Evolutionary conservation across 2,797 vertebrate species (phyloP).

Genomic region (Brotula barbata): DNA sequence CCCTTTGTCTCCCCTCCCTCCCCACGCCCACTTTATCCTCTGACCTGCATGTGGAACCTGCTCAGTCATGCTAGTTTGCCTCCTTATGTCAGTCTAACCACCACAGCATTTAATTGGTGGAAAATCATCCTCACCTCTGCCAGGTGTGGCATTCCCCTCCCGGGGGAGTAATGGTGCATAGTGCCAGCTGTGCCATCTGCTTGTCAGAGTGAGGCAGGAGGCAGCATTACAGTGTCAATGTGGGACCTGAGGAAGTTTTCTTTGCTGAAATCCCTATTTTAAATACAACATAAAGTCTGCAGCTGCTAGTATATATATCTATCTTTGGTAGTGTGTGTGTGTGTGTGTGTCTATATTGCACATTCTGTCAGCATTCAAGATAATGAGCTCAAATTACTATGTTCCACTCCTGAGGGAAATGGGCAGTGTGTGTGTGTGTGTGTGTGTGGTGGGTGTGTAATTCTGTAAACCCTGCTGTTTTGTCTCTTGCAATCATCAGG

Average conservation of each 20-base stretch:
- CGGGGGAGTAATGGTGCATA: constrained; percentile 48
- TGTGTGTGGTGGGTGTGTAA: constrained; percentile 10
- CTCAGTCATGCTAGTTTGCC: constrained; percentile 73
- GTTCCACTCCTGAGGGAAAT: constrained; percentile 24
- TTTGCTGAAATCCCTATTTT: constrained; percentile 14
- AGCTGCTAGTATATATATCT: not conserved
- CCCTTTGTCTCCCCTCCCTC: constrained; percentile 24
- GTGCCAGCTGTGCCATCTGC: constrained; percentile 64
- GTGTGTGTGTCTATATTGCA: not conserved
- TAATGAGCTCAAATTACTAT: constrained; percentile 38
- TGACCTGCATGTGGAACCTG: constrained; percentile 62
- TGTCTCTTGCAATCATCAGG: constrained; percentile 8
- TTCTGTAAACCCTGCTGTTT: constrained; percentile 23
- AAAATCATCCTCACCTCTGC: constrained; percentile 61
- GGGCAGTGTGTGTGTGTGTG: constrained; percentile 3
- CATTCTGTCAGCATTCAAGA: constrained; percentile 35
- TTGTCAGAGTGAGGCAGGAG: constrained; percentile 53
- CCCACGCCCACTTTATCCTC: constrained; percentile 48
- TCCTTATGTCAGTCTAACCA: constrained; percentile 60
- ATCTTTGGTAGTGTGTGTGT: too few relatives aligned
- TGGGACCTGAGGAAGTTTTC: constrained; percentile 5
- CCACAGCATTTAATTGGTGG: constrained; percentile 61
- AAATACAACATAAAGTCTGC: constrained; percentile 22
- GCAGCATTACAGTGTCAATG: constrained; percentile 15
- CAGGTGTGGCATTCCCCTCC: constrained; percentile 72